Conservation (phyloP, 1,140 invertebrate genomes). For the Brachystomella parvula region DNA sequence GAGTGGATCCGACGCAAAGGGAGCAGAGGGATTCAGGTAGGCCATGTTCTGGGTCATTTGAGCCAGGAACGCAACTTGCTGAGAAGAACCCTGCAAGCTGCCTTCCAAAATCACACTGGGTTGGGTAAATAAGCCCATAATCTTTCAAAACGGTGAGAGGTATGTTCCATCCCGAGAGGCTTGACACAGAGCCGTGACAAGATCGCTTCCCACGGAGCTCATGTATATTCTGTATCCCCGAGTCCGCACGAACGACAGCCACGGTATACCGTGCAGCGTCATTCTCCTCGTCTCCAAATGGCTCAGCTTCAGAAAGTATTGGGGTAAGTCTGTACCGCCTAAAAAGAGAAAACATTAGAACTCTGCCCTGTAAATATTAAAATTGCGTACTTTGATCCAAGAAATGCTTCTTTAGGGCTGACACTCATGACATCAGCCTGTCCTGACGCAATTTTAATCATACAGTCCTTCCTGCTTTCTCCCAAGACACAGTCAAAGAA, state of each 20-base stretch:
- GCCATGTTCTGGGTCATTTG: constrained; percentile 22
- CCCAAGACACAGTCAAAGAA: constrained; percentile 34
- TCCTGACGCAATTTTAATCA: constrained; percentile 33
- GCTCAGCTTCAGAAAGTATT: constrained; percentile 34
- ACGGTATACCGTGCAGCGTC: constrained; percentile 34
- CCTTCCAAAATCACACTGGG: constrained; percentile 32
- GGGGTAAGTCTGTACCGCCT: constrained; percentile 32
- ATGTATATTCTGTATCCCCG: constrained; percentile 33
- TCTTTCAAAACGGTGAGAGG: constrained; percentile 33
- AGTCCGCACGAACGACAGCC: constrained; percentile 27
- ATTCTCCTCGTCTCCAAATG: constrained; percentile 38
- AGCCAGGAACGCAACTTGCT: constrained; percentile 33
- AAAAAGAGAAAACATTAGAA: constrained; percentile 8
- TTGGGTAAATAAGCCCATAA: constrained; percentile 27
- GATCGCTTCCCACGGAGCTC: constrained; percentile 35
- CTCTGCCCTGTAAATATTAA: background rate
- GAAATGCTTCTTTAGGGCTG: constrained; percentile 30
- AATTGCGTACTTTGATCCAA: constrained; percentile 26
- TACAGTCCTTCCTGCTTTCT: constrained; percentile 31
- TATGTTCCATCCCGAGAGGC: constrained; percentile 36
- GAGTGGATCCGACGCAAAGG: constrained; percentile 33
- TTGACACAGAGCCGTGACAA: constrained; percentile 33
- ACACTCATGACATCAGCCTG: constrained; percentile 35
- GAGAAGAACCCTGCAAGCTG: constrained; percentile 31
- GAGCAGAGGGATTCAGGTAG: constrained; percentile 35